Percentiles rank a stretch among this genome's conserved stretches.
Conservation (phyloP, 1,140 invertebrate genomes). For the Archivesica marissinica region DNA sequence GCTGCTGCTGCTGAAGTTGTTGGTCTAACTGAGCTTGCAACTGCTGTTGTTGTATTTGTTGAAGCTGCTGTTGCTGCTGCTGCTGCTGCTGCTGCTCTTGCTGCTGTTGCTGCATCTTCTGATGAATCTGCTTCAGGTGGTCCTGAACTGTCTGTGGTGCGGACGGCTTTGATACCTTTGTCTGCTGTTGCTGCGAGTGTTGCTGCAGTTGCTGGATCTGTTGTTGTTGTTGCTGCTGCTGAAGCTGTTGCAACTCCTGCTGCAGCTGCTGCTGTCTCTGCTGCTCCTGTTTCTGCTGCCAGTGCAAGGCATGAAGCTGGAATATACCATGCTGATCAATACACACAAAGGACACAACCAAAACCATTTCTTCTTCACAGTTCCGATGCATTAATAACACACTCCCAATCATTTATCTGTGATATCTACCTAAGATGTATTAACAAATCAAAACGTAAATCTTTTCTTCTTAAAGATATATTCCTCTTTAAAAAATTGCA, state of each 20-base stretch:
- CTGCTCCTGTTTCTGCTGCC: constrained; percentile 62
- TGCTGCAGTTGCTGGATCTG: constrained; percentile 61
- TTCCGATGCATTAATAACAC: too few species aligned
- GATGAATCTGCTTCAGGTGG: constrained; percentile 86
- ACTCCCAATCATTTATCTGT: too few species aligned
- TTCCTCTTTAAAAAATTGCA: too few species aligned
- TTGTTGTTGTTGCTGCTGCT: constrained; percentile 29
- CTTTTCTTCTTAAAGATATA: too few species aligned
- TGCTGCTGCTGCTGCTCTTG: constrained; percentile 64
- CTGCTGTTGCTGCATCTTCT: constrained; percentile 86
- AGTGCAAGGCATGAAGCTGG: constrained; percentile 54
- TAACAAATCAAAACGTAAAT: too few species aligned
- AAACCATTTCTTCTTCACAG: too few species aligned
- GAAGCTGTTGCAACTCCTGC: constrained; percentile 56
- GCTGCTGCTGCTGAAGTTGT: constrained; percentile 52
- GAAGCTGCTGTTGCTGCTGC: constrained; percentile 59
- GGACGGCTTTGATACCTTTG: constrained; percentile 66
- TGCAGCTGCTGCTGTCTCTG: constrained; percentile 57
- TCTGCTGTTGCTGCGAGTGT: constrained; percentile 69
- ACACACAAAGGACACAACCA: too few species aligned
- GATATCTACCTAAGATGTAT: too few species aligned
- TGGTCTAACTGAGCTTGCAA: constrained; percentile 12
- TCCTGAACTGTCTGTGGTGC: constrained; percentile 79
- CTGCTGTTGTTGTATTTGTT: constrained; percentile 34
- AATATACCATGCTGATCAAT: too few species aligned